Evolutionary conservation across 2,113 vertebrate species (phyloP).

Genomic region (Pyxicephalus adspersus): DNA sequence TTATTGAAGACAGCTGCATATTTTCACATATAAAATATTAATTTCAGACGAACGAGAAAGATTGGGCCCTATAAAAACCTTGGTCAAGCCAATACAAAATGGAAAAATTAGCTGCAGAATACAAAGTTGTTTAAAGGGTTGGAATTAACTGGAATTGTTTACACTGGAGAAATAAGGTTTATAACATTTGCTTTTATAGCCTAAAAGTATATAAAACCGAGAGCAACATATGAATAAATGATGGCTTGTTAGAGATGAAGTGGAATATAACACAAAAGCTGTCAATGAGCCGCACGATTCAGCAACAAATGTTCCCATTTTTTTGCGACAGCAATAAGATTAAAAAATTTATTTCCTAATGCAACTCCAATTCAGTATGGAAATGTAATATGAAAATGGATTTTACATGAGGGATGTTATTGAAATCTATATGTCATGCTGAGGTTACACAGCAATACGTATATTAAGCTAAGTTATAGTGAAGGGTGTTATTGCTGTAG

Average conservation of each 20-base stretch:
- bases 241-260: constrained; percentile 47
- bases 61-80: constrained; percentile 3
- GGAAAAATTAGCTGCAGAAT: constrained; percentile 5
- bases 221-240: constrained; percentile 47
- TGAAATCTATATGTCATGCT: constrained; percentile 53
- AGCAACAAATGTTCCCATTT: constrained; percentile 40
- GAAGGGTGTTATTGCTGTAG: constrained; percentile 41
- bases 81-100: not conserved
- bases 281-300: constrained; percentile 46
- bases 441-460: constrained; percentile 45
- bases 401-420: constrained; percentile 51
- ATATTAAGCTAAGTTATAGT: constrained; percentile 48
- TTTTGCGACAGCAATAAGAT: constrained; percentile 44
- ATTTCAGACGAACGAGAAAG: constrained; percentile 18
- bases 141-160: constrained; percentile 33
- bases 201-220: constrained; percentile 38
- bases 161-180: constrained; percentile 38
- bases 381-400: constrained; percentile 55
- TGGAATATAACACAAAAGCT: constrained; percentile 47
- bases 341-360: constrained; percentile 50
- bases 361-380: constrained; percentile 52
- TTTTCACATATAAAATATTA: constrained; percentile 27
- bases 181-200: constrained; percentile 33
- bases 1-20: constrained; percentile 20
- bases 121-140: constrained; percentile 14